A percentile compares a stretch with the other conserved stretches of the same genome.
Evolutionary conservation across 2,797 vertebrate genomes (phyloP).

Genomic region (Hydrophis major): DNA sequence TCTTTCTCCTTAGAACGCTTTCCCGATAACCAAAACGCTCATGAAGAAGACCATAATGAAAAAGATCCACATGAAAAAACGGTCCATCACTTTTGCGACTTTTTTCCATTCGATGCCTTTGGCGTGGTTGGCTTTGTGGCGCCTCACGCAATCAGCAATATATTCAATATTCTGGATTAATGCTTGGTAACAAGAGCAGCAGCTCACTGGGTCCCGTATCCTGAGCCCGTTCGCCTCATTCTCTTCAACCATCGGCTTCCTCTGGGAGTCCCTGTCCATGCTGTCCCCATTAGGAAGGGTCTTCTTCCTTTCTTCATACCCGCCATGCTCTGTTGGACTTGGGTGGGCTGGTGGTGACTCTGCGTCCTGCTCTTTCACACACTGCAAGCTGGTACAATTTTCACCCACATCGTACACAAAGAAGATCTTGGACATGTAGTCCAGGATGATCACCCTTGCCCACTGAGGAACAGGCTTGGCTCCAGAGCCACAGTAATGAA

Average conservation of each 20-base stretch:
- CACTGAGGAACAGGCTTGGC: conserved; percentile 92
- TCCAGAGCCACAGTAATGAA: conserved; percentile 95
- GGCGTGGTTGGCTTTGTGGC: conserved; percentile 84
- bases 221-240: conserved; percentile 64
- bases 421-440: conserved; percentile 95
- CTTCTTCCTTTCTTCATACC: conserved; percentile 50
- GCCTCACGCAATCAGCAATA: conserved; percentile 89
- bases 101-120: conserved; percentile 97
- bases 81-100: conserved; percentile 96
- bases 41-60: conserved; percentile 98
- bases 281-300: conserved; percentile 63
- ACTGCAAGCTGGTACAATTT: conserved; percentile 82
- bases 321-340: conserved; percentile 38
- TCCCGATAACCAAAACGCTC: conserved; percentile 91
- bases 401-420: conserved; percentile 97
- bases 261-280: conserved; percentile 62
- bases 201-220: conserved; percentile 57
- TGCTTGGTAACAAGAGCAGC: conserved; percentile 76
- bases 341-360: conserved; percentile 61
- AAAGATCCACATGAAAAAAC: conserved; percentile 99
- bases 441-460: conserved; percentile 92
- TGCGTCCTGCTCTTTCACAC: conserved; percentile 57
- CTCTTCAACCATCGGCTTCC: conserved; percentile 68
- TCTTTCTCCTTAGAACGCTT: conserved; percentile 76
- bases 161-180: conserved; percentile 90